Conservation (phyloP, 1,140 invertebrate species). For the Drosophila kanapiae region DNA sequence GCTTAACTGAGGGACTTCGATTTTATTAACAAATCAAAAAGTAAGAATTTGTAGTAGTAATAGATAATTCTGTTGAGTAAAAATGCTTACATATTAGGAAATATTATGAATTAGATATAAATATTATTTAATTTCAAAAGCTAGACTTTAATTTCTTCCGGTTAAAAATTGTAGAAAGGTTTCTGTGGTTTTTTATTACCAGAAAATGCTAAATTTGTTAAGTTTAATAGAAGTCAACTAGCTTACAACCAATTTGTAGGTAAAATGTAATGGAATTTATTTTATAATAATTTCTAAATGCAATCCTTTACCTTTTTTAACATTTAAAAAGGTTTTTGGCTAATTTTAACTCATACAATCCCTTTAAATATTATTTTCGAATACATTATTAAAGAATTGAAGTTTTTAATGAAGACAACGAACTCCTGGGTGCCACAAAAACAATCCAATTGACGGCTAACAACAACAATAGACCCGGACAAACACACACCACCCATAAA, state of each 20-base stretch:
- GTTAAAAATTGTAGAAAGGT: background rate
- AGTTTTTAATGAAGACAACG: conserved; percentile 30
- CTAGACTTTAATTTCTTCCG: too few species aligned
- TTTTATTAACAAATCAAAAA: too few species aligned
- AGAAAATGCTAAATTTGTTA: accelerated
- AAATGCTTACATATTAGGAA: too few species aligned
- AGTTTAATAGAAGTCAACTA: background rate
- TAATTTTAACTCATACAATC: accelerated
- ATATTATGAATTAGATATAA: background rate
- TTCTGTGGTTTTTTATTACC: background rate
- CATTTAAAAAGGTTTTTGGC: background rate
- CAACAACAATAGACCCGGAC: conserved; percentile 28
- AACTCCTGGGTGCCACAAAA: conserved; percentile 34
- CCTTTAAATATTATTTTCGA: background rate
- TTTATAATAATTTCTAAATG: too few species aligned
- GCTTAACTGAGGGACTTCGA: background rate
- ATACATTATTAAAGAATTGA: background rate
- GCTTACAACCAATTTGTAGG: accelerated
- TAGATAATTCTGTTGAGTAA: background rate
- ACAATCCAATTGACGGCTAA: conserved; percentile 40
- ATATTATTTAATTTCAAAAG: background rate
- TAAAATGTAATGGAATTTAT: background rate
- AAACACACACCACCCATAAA: background rate
- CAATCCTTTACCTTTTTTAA: background rate
- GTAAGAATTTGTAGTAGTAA: too few species aligned